phyloP scores from a whole-genome alignment of 2,113 vertebrate species.

The Siphamia tubifer region DNA sequence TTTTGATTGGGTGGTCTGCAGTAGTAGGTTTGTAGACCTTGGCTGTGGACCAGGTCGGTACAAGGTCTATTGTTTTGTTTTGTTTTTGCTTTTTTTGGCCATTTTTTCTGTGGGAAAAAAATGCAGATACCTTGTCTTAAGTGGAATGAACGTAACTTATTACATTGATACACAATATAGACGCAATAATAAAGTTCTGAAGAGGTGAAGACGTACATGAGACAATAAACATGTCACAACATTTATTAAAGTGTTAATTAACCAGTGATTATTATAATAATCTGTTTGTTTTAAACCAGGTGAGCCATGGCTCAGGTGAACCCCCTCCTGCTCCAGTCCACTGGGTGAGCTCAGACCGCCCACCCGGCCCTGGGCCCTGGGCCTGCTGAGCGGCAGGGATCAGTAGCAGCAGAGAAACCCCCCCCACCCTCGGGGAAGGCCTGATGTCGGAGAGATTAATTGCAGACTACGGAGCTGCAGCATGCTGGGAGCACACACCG shows the following conservation, averaged over 20 bases:
- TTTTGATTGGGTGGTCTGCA: too few relatives aligned
- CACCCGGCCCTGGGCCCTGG: conserved; percentile 49
- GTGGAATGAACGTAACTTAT: too few relatives aligned
- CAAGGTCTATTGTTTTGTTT: too few relatives aligned
- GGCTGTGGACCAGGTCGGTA: too few relatives aligned
- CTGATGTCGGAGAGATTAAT: conserved; percentile 83
- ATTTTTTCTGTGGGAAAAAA: too few relatives aligned
- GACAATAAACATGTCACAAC: conserved; percentile 16
- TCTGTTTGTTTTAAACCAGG: too few relatives aligned
- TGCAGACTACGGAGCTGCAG: conserved; percentile 78
- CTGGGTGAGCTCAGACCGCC: conserved; percentile 48
- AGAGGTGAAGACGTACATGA: neutral
- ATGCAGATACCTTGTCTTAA: too few relatives aligned
- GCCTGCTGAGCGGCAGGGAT: conserved; percentile 54
- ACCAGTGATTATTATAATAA: conserved; percentile 24
- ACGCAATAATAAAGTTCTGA: neutral
- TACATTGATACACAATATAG: too few relatives aligned
- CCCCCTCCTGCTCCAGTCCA: conserved; percentile 40
- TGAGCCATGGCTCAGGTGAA: conserved; percentile 47
- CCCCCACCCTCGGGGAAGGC: conserved; percentile 52
- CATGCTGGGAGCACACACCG: conserved; percentile 67
- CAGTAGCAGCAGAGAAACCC: conserved; percentile 68
- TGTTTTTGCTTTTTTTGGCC: too few relatives aligned
- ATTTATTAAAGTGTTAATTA: conserved; percentile 44
- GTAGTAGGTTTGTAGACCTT: too few relatives aligned